These are phyloP conservation scores for Aphelocoma coerulescens DNA, from an alignment of 2,113 vertebrate genomes.

Conservation along the genomic window DNA sequence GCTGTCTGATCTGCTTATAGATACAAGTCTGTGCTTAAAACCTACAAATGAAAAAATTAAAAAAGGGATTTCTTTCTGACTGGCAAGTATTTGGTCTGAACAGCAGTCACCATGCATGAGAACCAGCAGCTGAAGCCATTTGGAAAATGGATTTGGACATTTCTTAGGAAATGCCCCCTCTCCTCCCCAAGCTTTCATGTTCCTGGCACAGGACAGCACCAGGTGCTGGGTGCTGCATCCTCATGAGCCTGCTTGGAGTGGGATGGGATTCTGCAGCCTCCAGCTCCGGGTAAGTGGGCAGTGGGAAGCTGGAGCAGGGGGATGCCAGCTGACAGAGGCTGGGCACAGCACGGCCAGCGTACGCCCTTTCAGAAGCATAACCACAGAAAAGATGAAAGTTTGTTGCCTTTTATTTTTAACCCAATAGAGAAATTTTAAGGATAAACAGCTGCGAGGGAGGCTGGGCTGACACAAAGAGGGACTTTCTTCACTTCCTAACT, in stretches of 20 bases:
- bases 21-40: background rate
- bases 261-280: background rate
- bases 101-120: background rate
- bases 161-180: background rate
- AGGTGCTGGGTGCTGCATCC: conserved; percentile 23
- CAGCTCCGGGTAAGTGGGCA: background rate
- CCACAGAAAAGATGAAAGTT: conserved; percentile 35
- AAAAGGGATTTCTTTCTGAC: background rate
- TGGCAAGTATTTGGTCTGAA: background rate
- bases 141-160: background rate
- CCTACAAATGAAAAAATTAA: background rate
- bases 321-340: background rate
- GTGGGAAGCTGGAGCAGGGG: background rate
- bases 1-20: background rate
- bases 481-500: conserved; percentile 45
- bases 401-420: conserved; percentile 39
- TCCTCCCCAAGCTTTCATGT: background rate
- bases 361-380: background rate
- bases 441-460: background rate
- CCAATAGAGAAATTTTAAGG: conserved; percentile 27
- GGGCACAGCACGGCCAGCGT: background rate
- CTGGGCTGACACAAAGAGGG: conserved; percentile 4
- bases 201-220: background rate
- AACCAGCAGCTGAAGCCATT: background rate
- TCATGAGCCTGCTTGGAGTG: background rate